Evolutionary conservation across 1,140 invertebrate species (phyloP), one percentile per base, ranked within the genome.

Genomic region (Pomacea maculata): DNA sequence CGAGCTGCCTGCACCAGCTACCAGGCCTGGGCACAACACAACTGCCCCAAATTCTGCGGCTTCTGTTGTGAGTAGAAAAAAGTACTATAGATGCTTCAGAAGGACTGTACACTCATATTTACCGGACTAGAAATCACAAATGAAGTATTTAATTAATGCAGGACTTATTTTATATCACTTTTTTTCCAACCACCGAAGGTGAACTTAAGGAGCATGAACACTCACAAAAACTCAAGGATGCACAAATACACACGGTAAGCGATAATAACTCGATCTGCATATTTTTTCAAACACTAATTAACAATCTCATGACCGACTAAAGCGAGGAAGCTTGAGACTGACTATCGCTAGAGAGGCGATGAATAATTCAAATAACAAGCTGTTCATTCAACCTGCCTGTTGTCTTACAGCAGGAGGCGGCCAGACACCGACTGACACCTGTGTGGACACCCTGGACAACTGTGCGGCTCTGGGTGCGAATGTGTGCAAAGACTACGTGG

Each of bases 31-130:
- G 82, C 83, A 17, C 61, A 71, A 52, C 71, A 63, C 2, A 86
- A 86, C 81, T 86, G 85, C 74, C 29, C 71, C 7, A 82, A 82
- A 61, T 85, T 79, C 80, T 86, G 85, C 77, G 76, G 77, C 67
- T 80, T 82, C 74, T 85, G 84, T 67, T 15, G 84, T 85, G 83
- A 71, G 83, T 84, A 45, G 9, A 61, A 29, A 9, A 45, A 45
- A 14, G 57, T 61, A 61, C 11, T 61, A 25, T 0, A 2, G 57
- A 8, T 61, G 15, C 57, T 17, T 61, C 3, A 61, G 15, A 14
- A 45, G 34, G 34, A 45, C 34, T 45, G 6, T 45, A 45, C 6
- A 45, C 34, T 45, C 34, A 45, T 45, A 45, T 45, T 45, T 45
- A 45, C 34, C 34, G 34, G 1, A 45, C 34, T 45, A 45, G 1